Evolutionary conservation across 1,140 invertebrate species (phyloP).

Genomic region (Listronotus oregonensis): DNA sequence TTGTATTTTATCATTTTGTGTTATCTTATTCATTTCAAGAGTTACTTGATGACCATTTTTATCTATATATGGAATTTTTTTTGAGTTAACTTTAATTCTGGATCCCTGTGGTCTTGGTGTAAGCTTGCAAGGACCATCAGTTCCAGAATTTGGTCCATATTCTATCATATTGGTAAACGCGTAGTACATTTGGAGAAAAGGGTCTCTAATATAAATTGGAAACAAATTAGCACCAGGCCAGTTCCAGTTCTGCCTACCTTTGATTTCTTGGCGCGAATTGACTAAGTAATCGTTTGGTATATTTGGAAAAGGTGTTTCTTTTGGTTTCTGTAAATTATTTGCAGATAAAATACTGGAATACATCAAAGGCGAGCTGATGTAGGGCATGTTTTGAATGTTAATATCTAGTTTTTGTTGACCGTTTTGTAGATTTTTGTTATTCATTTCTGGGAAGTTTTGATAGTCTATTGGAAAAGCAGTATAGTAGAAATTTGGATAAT

Average conservation of each 20-base stretch:
- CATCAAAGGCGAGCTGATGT: background rate
- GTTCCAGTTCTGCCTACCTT: constrained; percentile 42
- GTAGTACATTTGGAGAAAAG: constrained; percentile 59
- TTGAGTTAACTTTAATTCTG: constrained; percentile 18
- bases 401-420: no score
- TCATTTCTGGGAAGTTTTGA: background rate
- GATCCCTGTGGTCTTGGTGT: constrained; percentile 27
- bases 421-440: background rate
- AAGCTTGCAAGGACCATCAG: constrained; percentile 33
- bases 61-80: background rate
- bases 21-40: constrained; percentile 16
- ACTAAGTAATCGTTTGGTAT: background rate
- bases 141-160: constrained; percentile 59
- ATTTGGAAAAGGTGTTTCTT: background rate
- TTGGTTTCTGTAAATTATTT: background rate
- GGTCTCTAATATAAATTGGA: constrained; percentile 63
- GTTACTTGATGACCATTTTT: constrained; percentile 2
- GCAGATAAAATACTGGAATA: background rate
- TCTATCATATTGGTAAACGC: constrained; percentile 61
- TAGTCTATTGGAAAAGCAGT: constrained; percentile 1
- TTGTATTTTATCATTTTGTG: constrained; percentile 3
- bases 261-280: constrained; percentile 31
- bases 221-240: constrained; percentile 60
- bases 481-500: constrained; percentile 5
- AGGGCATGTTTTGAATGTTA: background rate